Base-by-base conservation (phyloP, 35 echinoderm and acorn worm species). In the Nesometra sesokonis region DNA sequence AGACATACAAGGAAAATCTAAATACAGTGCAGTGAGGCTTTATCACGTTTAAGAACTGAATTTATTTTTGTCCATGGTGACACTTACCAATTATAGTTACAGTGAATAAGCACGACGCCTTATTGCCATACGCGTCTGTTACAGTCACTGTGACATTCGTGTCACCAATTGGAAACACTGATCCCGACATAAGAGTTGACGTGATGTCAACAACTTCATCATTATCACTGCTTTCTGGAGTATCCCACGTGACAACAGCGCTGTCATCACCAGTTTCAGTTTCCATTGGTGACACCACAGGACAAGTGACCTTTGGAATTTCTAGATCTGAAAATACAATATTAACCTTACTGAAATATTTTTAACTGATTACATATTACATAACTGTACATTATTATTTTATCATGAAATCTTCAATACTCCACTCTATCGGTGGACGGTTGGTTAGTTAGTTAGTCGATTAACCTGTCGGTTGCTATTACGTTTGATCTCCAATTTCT, bases 111-210 rank as follows among this genome's bases (percentile, higher is more conserved):
- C 85, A 86, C 57, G 33, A 27, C 15, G 33, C 77, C 33, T 13
- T 35, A 9, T 77, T 86, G 13, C 35, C 34, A 7, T 31, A 77
- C 21, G 7, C 78, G 85, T 86, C 85, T 4, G 77, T 36, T 17
- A 78, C 67, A 7, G 31, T 78, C 17, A 77, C 67, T 27, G 31
- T 78, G 17, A 86, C 85, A 36, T 77, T 77, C 15, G 85, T 86
- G 31, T 86, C 85, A 13, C 57, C 85, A 35, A 86, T 77, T 27
- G 5, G 0, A 30, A 86, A 86, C 0, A 19, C 27, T 9, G 13
- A 32, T 37, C 43, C 43, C 5, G 85, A 35, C 13, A 15, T 4
- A 30, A 23, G 85, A n/a, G 29, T 78, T 4, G 32, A 77, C 30
- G 32, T 38, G 17, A 37, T 15, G 32, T 35, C 36, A 77, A 31